A percentile compares a stretch with the other conserved stretches of the same genome.
These are phyloP conservation scores for Orgyia antiqua DNA, from an alignment of 2,888 invertebrate genomes.

Conservation along the genomic window DNA sequence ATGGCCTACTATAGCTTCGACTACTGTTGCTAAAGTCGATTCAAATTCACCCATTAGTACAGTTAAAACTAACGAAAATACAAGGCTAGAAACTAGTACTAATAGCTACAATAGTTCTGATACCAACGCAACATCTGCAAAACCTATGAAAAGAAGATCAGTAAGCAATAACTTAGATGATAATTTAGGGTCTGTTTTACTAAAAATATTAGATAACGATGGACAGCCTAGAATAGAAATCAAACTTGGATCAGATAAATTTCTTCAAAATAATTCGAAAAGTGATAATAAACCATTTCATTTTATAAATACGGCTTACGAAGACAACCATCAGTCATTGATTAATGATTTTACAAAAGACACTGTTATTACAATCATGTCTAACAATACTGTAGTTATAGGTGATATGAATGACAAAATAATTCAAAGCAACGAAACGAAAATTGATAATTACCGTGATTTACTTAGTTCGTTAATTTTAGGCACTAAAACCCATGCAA, in stretches of 20 bases:
- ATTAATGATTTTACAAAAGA: conserved; percentile 12
- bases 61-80: too few relatives aligned
- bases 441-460: too few relatives aligned
- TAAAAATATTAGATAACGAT: conserved; percentile 37
- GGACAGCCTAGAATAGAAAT: conserved; percentile 40
- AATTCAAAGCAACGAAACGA: too few relatives aligned
- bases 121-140: neutral
- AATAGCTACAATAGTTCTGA: neutral
- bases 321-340: too few relatives aligned
- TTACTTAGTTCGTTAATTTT: too few relatives aligned
- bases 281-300: too few relatives aligned
- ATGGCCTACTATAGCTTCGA: neutral
- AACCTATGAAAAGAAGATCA: conserved; percentile 36
- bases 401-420: conserved; percentile 6
- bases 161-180: conserved; percentile 17
- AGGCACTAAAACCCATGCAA: too few relatives aligned
- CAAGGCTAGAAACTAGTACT: too few relatives aligned
- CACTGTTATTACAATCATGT: conserved; percentile 28
- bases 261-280: too few relatives aligned
- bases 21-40: neutral
- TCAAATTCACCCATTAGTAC: too few relatives aligned
- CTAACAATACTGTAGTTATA: conserved; percentile 28
- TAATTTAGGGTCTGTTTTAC: conserved; percentile 23
- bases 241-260: conserved; percentile 29
- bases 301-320: too few relatives aligned